Percentiles rank a stretch among this genome's conserved stretches.
Evolutionary conservation across 2,113 vertebrate species (phyloP).

Genomic region (Perca fluviatilis): DNA sequence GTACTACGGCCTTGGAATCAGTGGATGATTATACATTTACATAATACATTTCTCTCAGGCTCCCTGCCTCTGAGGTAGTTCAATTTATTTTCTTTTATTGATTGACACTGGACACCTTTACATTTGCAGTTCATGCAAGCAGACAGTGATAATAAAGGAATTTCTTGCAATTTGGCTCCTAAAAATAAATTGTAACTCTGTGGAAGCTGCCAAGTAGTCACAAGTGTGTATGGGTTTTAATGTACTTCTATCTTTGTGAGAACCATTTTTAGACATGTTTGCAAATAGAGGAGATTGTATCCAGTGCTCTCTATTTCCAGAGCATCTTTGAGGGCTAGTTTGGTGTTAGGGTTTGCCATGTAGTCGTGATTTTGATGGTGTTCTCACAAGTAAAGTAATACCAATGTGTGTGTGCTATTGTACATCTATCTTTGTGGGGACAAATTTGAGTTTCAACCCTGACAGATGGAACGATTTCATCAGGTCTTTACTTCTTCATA

Average conservation of each 20-base stretch:
- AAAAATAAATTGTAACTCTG: conserved; percentile 35
- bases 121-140: conserved; percentile 39
- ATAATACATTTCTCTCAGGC: conserved; percentile 48
- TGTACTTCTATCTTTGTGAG: conserved; percentile 17
- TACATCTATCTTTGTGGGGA: background rate
- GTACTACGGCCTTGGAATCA: conserved; percentile 40
- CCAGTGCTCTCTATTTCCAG: background rate
- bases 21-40: conserved; percentile 16
- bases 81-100: conserved; percentile 72
- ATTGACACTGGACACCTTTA: conserved; percentile 62
- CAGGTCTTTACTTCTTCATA: background rate
- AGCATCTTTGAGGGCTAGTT: background rate
- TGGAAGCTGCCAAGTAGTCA: conserved; percentile 24
- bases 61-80: conserved; percentile 60
- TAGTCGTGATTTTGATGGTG: background rate
- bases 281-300: background rate
- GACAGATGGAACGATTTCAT: background rate
- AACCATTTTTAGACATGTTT: conserved; percentile 21
- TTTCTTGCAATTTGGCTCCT: conserved; percentile 44
- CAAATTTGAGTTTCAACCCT: background rate
- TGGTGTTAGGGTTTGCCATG: conserved; percentile 1
- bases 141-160: conserved; percentile 50
- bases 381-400: background rate
- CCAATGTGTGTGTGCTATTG: background rate
- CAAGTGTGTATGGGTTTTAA: conserved; percentile 21